Conservation (phyloP, 2,797 vertebrate genomes). For the Mycteria americana region DNA sequence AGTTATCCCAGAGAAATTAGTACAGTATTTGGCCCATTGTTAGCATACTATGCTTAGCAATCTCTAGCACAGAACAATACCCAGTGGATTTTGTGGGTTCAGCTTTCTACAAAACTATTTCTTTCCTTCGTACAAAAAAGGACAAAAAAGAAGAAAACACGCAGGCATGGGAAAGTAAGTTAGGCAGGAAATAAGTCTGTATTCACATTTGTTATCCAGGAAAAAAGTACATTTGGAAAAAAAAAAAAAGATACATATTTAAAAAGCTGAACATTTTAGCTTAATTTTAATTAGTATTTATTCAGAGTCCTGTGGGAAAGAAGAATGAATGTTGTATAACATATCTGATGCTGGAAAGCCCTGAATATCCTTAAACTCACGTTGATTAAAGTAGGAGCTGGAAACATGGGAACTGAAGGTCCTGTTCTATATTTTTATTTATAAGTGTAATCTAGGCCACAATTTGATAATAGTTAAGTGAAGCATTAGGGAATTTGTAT, state of each 20-base stretch:
- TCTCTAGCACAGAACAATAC: slow-evolving; percentile 42
- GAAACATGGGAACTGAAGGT: slow-evolving; percentile 18
- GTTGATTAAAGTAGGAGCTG: not conserved
- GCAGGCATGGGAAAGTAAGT: slow-evolving; percentile 57
- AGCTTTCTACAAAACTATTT: slow-evolving; percentile 54
- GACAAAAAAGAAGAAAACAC: slow-evolving; percentile 40
- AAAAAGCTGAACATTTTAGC: not conserved
- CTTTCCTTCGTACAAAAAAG: slow-evolving; percentile 26
- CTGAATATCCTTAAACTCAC: not conserved
- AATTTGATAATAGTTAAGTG: not conserved
- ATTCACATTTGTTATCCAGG: slow-evolving; percentile 45
- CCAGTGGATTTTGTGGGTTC: slow-evolving; percentile 47
- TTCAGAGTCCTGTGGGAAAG: slow-evolving; percentile 7
- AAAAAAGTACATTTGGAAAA: not conserved
- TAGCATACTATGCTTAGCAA: not conserved
- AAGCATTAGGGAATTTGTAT: not conserved
- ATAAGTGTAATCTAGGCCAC: not conserved
- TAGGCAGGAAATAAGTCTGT: slow-evolving; percentile 45
- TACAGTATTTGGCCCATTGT: slow-evolving; percentile 8
- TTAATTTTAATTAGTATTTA: slow-evolving; percentile 54
- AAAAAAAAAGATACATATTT: not conserved
- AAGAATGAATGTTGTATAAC: not conserved
- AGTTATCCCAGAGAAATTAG: not conserved
- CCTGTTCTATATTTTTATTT: not conserved
- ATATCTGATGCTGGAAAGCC: not conserved